Evolutionary conservation across 2,797 vertebrate species (phyloP).

Genomic region (Choloepus didactylus): DNA sequence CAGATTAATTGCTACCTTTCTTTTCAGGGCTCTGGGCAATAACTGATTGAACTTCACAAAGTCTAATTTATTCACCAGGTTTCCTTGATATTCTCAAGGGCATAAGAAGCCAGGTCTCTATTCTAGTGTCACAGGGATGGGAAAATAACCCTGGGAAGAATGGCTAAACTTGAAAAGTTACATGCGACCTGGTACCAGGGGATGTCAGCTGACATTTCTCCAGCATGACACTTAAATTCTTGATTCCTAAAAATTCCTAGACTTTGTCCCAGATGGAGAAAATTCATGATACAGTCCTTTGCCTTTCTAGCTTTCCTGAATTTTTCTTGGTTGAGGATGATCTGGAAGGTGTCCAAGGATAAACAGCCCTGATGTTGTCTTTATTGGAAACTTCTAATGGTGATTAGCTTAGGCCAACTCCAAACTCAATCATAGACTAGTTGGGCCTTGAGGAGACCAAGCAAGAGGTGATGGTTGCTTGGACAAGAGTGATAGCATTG

Average conservation of each 20-base stretch:
- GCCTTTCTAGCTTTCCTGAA: neutral
- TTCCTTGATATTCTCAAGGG: slow-evolving; percentile 71
- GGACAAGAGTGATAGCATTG: neutral
- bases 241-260: slow-evolving; percentile 76
- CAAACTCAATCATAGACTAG: neutral
- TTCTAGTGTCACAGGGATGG: slow-evolving; percentile 18
- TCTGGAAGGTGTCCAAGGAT: neutral
- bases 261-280: slow-evolving; percentile 13
- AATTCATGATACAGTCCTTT: slow-evolving; percentile 42
- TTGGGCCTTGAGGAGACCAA: neutral
- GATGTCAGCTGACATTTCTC: slow-evolving; percentile 25
- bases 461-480: neutral
- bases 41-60: slow-evolving; percentile 82
- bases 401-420: neutral
- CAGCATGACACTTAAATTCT: slow-evolving; percentile 48
- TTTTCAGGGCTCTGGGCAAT: slow-evolving; percentile 63
- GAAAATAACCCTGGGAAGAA: slow-evolving; percentile 65
- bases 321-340: neutral
- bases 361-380: neutral
- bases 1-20: slow-evolving; percentile 81
- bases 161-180: slow-evolving; percentile 30
- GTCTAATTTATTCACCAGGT: slow-evolving; percentile 83
- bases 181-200: slow-evolving; percentile 37
- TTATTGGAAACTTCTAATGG: neutral
- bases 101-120: slow-evolving; percentile 56